Evolutionary conservation across 2,797 vertebrate species (phyloP), one percentile per base, ranked within the genome.

Genomic region (Microhierax caerulescens): DNA sequence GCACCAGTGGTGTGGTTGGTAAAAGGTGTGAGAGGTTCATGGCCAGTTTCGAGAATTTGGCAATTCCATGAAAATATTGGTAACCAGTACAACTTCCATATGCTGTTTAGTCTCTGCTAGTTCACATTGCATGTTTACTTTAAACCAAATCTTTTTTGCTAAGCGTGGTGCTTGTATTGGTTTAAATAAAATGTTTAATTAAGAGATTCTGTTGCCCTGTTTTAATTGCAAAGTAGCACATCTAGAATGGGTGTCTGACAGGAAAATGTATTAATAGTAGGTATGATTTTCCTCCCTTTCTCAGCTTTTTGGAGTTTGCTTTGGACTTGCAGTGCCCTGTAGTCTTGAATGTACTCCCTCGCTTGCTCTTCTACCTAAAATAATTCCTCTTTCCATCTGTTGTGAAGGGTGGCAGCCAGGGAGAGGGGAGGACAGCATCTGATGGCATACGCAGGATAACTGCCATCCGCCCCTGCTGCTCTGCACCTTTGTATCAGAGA

Each of bases 91-190:
- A 88, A 70, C 53, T 90, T 94, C 87, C 80, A 82, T 76, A 45
- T 1, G 75, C 92, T 90, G 60, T 94, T 94, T 74, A 92, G 96
- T 94, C 81, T 97, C 93, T 91, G 88, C 92, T 95, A 86, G 77
- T 95, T 96, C 90, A 92, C 67, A 30, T 32, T 92, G 97, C 97
- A 97, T 97, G 96, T 96, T 95, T 94, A 96, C 86, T 92, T 96
- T 97, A 88, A 94, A 96, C 97, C 67, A 95, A 95, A 93, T 88
- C 72, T 90, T 95, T 91, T 93, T 96, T 98, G 97, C 97, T 98
- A 97, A 98, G 98, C 98, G 98, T 98, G 98, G 98, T 98, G 98
- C 97, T 98, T 98, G 97, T 98, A 98, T 96, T 97, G 97, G 93
- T 98, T 97, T 97, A 95, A 98, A 98, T 98, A 98, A 98, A 98